phyloP scores from a whole-genome alignment of 2,113 vertebrate genomes.

The Elgaria multicarinata region DNA sequence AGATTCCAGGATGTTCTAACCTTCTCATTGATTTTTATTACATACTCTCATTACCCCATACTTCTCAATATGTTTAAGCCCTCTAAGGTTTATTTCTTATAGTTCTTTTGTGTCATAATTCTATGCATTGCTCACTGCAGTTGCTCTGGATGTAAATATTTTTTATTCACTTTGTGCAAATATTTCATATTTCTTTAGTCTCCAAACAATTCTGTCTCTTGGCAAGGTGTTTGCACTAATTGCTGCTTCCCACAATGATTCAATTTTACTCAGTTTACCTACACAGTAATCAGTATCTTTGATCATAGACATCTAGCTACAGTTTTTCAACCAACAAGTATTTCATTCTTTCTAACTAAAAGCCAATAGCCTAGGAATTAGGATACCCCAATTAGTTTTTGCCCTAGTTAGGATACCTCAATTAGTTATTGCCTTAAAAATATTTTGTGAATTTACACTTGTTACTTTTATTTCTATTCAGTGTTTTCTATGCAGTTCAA shows the following conservation, averaged over 20 bases:
- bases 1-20: slow-evolving; percentile 35
- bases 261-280: slow-evolving; percentile 21
- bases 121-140: background rate
- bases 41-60: background rate
- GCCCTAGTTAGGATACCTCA: background rate
- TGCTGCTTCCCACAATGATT: background rate
- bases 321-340: background rate
- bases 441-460: background rate
- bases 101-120: background rate
- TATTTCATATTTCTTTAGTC: slow-evolving; percentile 5
- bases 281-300: background rate
- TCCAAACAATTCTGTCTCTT: background rate
- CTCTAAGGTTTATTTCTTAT: slow-evolving; percentile 25
- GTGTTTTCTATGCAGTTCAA: background rate
- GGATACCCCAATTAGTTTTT: background rate
- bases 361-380: background rate
- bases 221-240: slow-evolving; percentile 26
- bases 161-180: background rate
- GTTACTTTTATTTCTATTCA: background rate
- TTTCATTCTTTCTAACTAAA: background rate
- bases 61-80: slow-evolving; percentile 29
- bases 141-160: background rate
- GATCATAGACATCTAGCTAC: slow-evolving; percentile 1
- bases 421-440: background rate
- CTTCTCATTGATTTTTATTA: slow-evolving; percentile 19